Percentiles rank a stretch among this genome's conserved stretches.
Conservation (phyloP, 2,113 vertebrate species). For the Centropus unirufus region DNA sequence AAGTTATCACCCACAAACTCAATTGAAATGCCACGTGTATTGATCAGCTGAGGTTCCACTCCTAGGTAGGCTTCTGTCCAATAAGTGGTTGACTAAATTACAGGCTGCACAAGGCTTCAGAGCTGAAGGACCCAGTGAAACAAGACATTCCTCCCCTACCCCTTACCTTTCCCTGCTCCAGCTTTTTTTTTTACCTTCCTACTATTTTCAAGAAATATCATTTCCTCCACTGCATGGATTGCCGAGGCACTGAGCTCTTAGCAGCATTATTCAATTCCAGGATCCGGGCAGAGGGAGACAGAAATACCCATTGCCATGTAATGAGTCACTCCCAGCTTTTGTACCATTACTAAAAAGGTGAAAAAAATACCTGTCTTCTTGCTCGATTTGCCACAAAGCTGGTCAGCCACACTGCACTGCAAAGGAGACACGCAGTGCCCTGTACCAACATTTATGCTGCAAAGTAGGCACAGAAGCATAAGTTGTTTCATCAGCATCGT, state of each 20-base stretch:
- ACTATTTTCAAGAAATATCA: neutral
- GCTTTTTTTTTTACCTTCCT: neutral
- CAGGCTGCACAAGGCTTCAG: neutral
- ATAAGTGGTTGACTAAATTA: neutral
- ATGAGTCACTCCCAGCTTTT: neutral
- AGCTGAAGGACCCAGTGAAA: neutral
- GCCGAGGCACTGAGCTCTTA: neutral
- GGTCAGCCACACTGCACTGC: neutral
- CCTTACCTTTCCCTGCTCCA: no score
- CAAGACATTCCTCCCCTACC: neutral
- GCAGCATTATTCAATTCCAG: neutral
- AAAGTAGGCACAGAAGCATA: neutral
- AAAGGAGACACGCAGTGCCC: neutral
- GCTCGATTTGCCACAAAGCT: neutral
- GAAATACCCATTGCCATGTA: neutral
- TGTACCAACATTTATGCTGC: neutral
- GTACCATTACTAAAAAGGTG: neutral
- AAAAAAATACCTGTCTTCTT: neutral
- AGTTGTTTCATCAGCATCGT: neutral
- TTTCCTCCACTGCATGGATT: neutral
- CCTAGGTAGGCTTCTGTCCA: neutral
- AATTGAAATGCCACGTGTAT: neutral
- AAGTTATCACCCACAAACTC: neutral
- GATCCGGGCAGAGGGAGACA: neutral
- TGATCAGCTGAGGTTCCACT: neutral